Base-by-base conservation (phyloP, 2,888 invertebrate genomes). In the Eristalinus sepulchralis region DNA sequence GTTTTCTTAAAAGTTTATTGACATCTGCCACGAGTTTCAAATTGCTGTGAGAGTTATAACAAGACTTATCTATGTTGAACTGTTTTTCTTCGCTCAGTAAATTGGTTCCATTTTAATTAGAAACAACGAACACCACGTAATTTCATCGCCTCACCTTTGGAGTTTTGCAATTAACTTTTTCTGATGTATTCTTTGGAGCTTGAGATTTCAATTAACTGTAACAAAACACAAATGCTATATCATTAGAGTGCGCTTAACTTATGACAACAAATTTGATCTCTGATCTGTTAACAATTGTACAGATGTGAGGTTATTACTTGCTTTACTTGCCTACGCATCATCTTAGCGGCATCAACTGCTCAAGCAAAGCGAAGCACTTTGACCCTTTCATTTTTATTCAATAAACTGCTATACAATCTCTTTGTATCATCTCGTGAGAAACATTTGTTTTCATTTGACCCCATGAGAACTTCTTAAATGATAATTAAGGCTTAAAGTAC, bases 401-500 rank as follows among this genome's bases (percentile, higher is more conserved):
- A 47, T 17, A 47, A 17, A 47, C 17, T 17, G 5, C 47, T 6
- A 47, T 47, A 5, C 47, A 47, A 17, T 47, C 47, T 47, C 47
- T 47, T 47, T 17, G 1, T 8, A 47, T 47, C 47, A 47, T 47
- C 17, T 47, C 47, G 47, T 47, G 47, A 17, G 47, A 47, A 47
- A 47, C 8, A 17, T 47, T 47, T 17, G 47, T 17, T 66, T 24
- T 33, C 68, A 77, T 33, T 72, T 83, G 62, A 83, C 77, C 78
- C 72, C 47, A 55, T 24, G 67, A 13, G 24, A 77, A 77, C 24
- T 27, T 62, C 13, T 39, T 24, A n/a, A n/a, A 24, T 13, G 20
- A 11, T 66, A 83, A 83, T 72, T 72, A 72, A 62, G 82, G 62
- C 77, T 57, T 31, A 72, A 55, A 62, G 9, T 71, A 76, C 70